These are phyloP conservation scores for Monoplex corrugatus DNA, from an alignment of 2,888 invertebrate genomes.

Conservation along the genomic window DNA sequence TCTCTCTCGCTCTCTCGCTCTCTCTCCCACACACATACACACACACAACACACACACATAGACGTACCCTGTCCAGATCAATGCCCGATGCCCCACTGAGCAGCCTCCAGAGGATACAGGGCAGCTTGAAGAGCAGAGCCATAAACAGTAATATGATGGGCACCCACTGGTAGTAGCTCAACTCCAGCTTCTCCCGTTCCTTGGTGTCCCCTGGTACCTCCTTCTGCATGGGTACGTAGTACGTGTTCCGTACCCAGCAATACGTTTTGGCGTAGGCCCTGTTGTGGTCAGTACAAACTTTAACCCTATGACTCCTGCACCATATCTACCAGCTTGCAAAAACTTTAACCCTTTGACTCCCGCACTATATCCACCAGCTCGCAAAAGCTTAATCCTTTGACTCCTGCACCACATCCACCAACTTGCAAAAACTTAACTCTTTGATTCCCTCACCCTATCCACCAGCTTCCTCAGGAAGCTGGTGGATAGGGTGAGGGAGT, in stretches of 20 bases:
- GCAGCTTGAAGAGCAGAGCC: slow-evolving; percentile 73
- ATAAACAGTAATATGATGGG: slow-evolving; percentile 74
- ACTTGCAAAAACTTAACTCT: too few species aligned
- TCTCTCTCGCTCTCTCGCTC: not conserved
- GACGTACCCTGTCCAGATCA: slow-evolving; percentile 65
- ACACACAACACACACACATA: not conserved
- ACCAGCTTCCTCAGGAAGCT: too few species aligned
- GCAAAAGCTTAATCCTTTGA: too few species aligned
- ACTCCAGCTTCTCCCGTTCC: slow-evolving; percentile 62
- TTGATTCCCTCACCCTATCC: too few species aligned
- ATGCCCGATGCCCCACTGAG: slow-evolving; percentile 70
- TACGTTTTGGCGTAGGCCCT: slow-evolving; percentile 71
- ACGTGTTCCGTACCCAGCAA: slow-evolving; percentile 77
- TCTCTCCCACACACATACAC: not conserved
- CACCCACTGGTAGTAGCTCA: slow-evolving; percentile 78
- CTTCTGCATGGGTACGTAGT: slow-evolving; percentile 69
- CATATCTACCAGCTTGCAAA: too few species aligned
- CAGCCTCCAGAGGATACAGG: slow-evolving; percentile 71
- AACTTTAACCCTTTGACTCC: too few species aligned
- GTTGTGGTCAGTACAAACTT: slow-evolving; percentile 38
- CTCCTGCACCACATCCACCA: too few species aligned
- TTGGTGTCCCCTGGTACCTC: slow-evolving; percentile 63
- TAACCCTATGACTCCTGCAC: too few species aligned
- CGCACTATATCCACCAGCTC: too few species aligned
- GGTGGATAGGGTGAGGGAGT: too few species aligned